Percentiles rank a stretch among this genome's conserved stretches.
Conservation (phyloP, 2,888 invertebrate genomes). For the Thera britannica region DNA sequence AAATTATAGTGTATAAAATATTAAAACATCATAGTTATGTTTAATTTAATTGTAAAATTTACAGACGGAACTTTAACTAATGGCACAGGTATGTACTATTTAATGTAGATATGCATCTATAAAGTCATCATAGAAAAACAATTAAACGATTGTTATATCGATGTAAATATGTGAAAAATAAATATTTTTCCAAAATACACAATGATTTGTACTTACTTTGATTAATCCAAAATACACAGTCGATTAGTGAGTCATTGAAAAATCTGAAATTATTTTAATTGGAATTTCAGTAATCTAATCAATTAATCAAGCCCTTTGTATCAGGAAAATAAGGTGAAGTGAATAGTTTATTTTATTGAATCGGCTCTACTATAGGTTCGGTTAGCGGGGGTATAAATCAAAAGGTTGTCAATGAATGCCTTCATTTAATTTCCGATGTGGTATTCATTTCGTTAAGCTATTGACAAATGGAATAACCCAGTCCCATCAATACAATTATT, state of each 20-base stretch:
- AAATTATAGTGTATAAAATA: slow-evolving; percentile 25
- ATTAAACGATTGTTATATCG: slow-evolving; percentile 25
- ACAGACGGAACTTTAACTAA: slow-evolving; percentile 19
- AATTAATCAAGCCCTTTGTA: slow-evolving; percentile 9
- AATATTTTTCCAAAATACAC: slow-evolving; percentile 73
- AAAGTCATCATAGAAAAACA: slow-evolving; percentile 10
- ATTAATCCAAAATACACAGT: no score
- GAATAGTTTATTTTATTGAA: slow-evolving; percentile 34
- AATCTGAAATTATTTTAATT: background rate
- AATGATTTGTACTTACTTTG: background rate
- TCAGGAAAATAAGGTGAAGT: slow-evolving; percentile 17
- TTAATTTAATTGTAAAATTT: slow-evolving; percentile 27
- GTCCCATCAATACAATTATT: slow-evolving; percentile 27
- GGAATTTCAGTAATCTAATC: background rate
- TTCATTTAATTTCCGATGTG: slow-evolving; percentile 67
- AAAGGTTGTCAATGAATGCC: slow-evolving; percentile 60
- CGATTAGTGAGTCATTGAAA: background rate
- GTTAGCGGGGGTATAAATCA: slow-evolving; percentile 60
- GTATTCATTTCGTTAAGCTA: slow-evolving; percentile 59
- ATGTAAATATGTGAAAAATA: slow-evolving; percentile 78
- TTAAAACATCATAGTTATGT: slow-evolving; percentile 24
- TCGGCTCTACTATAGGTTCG: slow-evolving; percentile 40
- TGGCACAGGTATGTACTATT: slow-evolving; percentile 18
- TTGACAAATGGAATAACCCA: slow-evolving; percentile 51
- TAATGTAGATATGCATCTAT: slow-evolving; percentile 10